phyloP scores from a whole-genome alignment of 64 coral and sea anemone species.

The Porites lutea region DNA sequence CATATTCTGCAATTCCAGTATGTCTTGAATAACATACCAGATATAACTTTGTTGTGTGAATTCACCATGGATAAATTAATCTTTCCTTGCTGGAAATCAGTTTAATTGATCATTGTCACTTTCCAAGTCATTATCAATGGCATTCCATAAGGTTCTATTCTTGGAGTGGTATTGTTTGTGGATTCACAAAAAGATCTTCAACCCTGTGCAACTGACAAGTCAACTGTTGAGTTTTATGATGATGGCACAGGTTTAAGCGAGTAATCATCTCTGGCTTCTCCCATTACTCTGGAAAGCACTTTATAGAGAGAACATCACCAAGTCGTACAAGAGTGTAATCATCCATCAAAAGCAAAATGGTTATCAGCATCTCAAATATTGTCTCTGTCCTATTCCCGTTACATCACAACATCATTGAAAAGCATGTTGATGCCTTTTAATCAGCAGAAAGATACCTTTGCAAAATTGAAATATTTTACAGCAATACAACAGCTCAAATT shows the following conservation, averaged over 20 bases:
- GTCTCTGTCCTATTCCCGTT: neutral
- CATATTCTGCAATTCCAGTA: no score
- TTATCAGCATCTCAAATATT: no score
- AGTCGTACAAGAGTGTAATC: no score
- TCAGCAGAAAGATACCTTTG: neutral
- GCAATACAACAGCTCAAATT: neutral
- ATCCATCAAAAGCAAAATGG: no score
- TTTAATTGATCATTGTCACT: slow-evolving; percentile 4
- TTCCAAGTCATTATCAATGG: neutral
- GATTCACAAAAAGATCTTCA: no score
- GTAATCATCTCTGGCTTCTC: neutral
- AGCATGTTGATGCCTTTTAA: neutral
- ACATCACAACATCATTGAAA: neutral
- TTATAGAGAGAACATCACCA: no score
- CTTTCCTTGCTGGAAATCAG: neutral
- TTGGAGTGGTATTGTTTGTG: neutral
- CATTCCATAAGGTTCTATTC: neutral
- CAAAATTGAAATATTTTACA: neutral
- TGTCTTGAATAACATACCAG: no score
- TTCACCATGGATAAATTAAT: no score
- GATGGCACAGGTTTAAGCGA: neutral
- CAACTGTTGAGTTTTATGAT: no score
- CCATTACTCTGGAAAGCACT: no score
- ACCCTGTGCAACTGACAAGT: no score
- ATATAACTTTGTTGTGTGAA: no score